phyloP scores from a whole-genome alignment of 2,888 invertebrate species.

The Ophonus ardosiacus region DNA sequence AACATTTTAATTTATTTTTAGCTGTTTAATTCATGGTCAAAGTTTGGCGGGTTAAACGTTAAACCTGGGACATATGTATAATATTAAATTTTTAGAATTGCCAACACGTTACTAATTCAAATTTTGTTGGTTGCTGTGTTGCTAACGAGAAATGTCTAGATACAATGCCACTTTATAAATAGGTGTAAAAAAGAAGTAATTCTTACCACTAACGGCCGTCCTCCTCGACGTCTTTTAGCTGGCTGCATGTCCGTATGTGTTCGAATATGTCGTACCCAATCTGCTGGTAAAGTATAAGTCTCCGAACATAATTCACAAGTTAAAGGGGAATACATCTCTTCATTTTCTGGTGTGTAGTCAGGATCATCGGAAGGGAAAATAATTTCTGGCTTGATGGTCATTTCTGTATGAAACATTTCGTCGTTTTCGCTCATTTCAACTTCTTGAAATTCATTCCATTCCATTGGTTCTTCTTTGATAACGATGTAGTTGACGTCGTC shows the following conservation, averaged over 20 bases:
- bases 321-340: slow-evolving; percentile 84
- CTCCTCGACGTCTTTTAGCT: slow-evolving; percentile 80
- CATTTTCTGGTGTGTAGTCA: slow-evolving; percentile 77
- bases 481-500: slow-evolving; percentile 72
- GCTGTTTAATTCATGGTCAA: too few species aligned
- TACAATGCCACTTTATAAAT: too few species aligned
- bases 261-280: slow-evolving; percentile 91
- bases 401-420: slow-evolving; percentile 82
- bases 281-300: slow-evolving; percentile 88
- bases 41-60: too few species aligned
- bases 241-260: slow-evolving; percentile 83
- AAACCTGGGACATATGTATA: too few species aligned
- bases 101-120: too few species aligned
- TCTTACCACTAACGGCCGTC: slow-evolving; percentile 76
- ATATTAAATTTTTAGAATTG: too few species aligned
- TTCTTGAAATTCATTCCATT: slow-evolving; percentile 84
- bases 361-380: slow-evolving; percentile 70
- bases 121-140: too few species aligned
- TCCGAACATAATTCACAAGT: slow-evolving; percentile 91
- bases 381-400: slow-evolving; percentile 83
- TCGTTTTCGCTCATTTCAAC: slow-evolving; percentile 79
- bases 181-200: background rate
- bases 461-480: slow-evolving; percentile 80
- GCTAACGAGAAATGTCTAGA: too few species aligned
- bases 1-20: too few species aligned